Evolutionary conservation across 2,888 invertebrate genomes (phyloP), one percentile per base, ranked within the genome.

Genomic region (Lepetodrilus schrolli): DNA sequence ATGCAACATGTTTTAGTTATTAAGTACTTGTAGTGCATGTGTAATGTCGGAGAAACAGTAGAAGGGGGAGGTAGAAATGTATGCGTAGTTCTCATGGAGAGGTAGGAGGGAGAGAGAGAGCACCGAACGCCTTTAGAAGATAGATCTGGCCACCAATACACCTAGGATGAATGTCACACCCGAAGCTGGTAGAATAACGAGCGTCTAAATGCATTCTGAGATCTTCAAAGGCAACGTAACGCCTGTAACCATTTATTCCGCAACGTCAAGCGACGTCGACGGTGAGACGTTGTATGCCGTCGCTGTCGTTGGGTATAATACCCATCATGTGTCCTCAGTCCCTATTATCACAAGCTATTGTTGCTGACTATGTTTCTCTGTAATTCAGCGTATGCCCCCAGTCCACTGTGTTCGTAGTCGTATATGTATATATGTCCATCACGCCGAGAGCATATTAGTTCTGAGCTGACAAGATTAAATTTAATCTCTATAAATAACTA

Each of bases 401-500:
- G n/a, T 13, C 43, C 43, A 4, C 8, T 43, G 43, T 43, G 43
- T 4, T 17, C 43, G 43, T 43, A 13, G 17, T 43, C 43, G 43
- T 5, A 17, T 43, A 4, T 8, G 17, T n/a, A n/a, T n/a, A 5
- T 17, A 43, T 58, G 17, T 10, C 58, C 58, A 34, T 7, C 30
- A 10, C 58, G 30, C 48, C 48, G 10, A 48, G 17, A n/a, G 58
- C 58, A 58, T 30, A 58, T 58, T 58, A 58, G 26, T 21, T 58
- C 58, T 30, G 10, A 17, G 26, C 58, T 23, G 26, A 23, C 58
- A 34, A 58, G 58, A 58, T 58, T 58, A 58, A 58, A 58, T 58
- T 58, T 58, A 58, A 58, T 58, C 58, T 58, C 58, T 58, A 58
- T 58, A 58, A 58, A 58, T 58, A 58, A 58, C 58, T 58, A 58